phyloP scores from a whole-genome alignment of 2,113 vertebrate genomes.

The Machaerirhynchus nigripectus region DNA sequence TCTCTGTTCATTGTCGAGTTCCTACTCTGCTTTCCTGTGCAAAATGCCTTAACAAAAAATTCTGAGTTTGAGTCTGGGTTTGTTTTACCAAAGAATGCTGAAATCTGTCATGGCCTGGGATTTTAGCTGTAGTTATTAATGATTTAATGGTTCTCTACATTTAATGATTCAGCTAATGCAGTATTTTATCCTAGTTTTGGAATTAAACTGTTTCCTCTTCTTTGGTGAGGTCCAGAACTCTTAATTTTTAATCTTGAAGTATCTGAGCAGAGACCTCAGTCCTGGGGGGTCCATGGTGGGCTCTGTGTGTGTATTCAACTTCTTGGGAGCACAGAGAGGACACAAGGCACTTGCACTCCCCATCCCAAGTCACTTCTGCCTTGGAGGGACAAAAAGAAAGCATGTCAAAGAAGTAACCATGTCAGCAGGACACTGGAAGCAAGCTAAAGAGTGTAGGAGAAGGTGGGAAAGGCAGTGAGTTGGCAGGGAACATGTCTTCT shows the following conservation, averaged over 20 bases:
- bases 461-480: not conserved
- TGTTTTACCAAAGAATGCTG: not conserved
- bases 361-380: not conserved
- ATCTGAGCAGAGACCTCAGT: not conserved
- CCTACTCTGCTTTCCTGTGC: not conserved
- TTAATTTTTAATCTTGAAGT: not conserved
- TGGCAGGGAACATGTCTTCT: not conserved
- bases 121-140: not conserved
- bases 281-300: no score
- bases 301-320: not conserved
- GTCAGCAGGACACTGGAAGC: not conserved
- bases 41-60: not conserved
- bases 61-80: not conserved
- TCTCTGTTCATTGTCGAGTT: not conserved
- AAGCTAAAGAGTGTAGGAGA: not conserved
- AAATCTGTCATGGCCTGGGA: not conserved
- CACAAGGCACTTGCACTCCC: not conserved
- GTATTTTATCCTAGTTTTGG: not conserved
- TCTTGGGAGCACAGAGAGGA: not conserved
- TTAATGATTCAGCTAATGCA: not conserved
- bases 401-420: not conserved
- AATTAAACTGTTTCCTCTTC: not conserved
- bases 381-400: not conserved
- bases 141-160: not conserved
- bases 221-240: not conserved